phyloP scores from a whole-genome alignment of 1,140 invertebrate species.

The Caerostris darwini region DNA sequence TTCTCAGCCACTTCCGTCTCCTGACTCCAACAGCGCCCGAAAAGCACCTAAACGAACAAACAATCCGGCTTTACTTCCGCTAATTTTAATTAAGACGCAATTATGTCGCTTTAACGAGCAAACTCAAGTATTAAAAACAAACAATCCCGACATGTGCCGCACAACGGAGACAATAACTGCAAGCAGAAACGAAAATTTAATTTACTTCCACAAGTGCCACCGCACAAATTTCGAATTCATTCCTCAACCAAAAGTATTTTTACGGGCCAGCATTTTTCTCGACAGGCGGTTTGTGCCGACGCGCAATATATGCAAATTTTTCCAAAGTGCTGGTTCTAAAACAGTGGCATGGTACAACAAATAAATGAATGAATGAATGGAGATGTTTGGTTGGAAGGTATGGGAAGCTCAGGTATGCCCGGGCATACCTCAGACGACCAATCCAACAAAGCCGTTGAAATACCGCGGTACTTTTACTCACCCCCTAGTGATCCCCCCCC shows the following conservation, averaged over 20 bases:
- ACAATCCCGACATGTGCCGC: neutral
- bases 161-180: neutral
- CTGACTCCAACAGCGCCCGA: neutral
- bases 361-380: slow-evolving; percentile 40
- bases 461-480: slow-evolving; percentile 22
- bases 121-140: slow-evolving; percentile 22
- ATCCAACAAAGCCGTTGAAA: slow-evolving; percentile 36
- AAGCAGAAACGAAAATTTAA: slow-evolving; percentile 21
- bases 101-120: slow-evolving; percentile 15
- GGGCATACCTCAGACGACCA: slow-evolving; percentile 56
- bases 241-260: slow-evolving; percentile 40
- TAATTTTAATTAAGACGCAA: slow-evolving; percentile 37
- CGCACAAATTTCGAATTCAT: slow-evolving; percentile 48
- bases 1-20: neutral
- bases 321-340: neutral
- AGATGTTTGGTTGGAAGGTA: slow-evolving; percentile 20
- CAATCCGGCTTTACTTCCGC: neutral
- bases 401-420: slow-evolving; percentile 45
- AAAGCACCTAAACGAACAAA: neutral
- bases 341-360: neutral
- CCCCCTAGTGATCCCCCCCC: neutral
- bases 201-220: slow-evolving; percentile 34
- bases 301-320: slow-evolving; percentile 30
- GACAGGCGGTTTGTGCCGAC: neutral
- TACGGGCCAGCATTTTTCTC: slow-evolving; percentile 36